A percentile compares a stretch with the other conserved stretches of the same genome.
These are phyloP conservation scores for Gymnosoma rotundatum DNA, from an alignment of 2,888 invertebrate genomes.

Conservation along the genomic window DNA sequence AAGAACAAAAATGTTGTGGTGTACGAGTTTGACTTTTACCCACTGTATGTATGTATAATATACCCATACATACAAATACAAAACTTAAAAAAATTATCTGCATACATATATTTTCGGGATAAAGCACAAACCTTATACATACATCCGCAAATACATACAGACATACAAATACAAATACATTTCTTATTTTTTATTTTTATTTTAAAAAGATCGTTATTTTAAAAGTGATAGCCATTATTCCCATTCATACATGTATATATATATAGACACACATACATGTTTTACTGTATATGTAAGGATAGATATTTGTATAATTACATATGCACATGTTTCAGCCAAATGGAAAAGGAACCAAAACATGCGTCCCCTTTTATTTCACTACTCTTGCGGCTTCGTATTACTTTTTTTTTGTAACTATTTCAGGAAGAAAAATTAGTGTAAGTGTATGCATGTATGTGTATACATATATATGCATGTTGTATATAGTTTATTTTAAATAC, in stretches of 20 bases:
- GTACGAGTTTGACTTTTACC: too few relatives aligned
- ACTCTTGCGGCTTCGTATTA: conserved; percentile 13
- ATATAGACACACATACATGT: too few relatives aligned
- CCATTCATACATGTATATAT: neutral
- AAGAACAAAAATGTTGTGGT: too few relatives aligned
- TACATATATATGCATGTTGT: neutral
- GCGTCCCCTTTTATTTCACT: conserved; percentile 58
- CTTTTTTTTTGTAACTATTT: conserved; percentile 64
- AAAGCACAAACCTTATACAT: neutral
- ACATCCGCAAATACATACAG: neutral
- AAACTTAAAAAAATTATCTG: too few relatives aligned
- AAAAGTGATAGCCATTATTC: too few relatives aligned
- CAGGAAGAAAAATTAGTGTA: conserved; percentile 29
- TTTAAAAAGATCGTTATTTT: too few relatives aligned
- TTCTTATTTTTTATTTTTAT: too few relatives aligned
- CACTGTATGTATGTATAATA: too few relatives aligned
- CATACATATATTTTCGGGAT: neutral
- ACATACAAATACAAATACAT: neutral
- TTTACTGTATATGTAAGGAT: neutral
- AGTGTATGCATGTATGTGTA: neutral
- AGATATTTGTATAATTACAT: neutral
- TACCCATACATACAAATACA: too few relatives aligned
- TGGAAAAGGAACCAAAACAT: conserved; percentile 55
- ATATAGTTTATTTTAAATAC: neutral
- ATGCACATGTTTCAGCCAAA: conserved; percentile 15